These are phyloP conservation scores for Drosophila peninsularis DNA, from an alignment of 2,888 invertebrate species.

Conservation along the genomic window DNA sequence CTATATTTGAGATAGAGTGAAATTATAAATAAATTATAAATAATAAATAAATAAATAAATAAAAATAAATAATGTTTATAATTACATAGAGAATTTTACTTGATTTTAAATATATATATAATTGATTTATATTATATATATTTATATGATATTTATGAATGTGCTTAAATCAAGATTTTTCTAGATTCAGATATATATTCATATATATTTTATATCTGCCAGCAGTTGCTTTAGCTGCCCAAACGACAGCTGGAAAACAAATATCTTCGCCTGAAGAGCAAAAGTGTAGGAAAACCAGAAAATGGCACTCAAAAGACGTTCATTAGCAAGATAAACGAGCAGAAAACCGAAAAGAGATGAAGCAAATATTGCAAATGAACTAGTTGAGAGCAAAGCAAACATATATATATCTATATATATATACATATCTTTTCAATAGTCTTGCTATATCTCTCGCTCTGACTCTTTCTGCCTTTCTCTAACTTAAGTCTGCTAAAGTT, in stretches of 20 bases:
- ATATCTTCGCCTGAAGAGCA: conserved; percentile 3
- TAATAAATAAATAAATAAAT: too few species aligned
- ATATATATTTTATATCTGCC: neutral
- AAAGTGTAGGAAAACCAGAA: conserved; percentile 5
- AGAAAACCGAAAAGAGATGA: neutral
- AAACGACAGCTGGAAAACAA: conserved; percentile 15
- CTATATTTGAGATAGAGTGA: neutral
- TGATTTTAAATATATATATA: too few species aligned
- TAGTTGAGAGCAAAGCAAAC: neutral
- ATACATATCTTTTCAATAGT: neutral
- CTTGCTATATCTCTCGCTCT: neutral
- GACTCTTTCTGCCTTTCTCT: neutral
- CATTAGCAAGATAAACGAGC: conserved; percentile 34
- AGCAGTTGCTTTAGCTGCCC: conserved; percentile 6
- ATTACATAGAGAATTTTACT: too few species aligned
- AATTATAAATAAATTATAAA: too few species aligned
- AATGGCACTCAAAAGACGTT: conserved; percentile 4
- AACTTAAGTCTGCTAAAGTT: neutral
- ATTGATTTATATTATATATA: too few species aligned
- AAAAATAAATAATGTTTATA: too few species aligned
- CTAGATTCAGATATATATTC: neutral
- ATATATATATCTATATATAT: neutral
- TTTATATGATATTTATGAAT: too few species aligned
- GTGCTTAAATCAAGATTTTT: too few species aligned
- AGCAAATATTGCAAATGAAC: conserved; percentile 10